Base-by-base conservation (phyloP, 2,113 vertebrate species). In the Oreochromis spilurus region DNA sequence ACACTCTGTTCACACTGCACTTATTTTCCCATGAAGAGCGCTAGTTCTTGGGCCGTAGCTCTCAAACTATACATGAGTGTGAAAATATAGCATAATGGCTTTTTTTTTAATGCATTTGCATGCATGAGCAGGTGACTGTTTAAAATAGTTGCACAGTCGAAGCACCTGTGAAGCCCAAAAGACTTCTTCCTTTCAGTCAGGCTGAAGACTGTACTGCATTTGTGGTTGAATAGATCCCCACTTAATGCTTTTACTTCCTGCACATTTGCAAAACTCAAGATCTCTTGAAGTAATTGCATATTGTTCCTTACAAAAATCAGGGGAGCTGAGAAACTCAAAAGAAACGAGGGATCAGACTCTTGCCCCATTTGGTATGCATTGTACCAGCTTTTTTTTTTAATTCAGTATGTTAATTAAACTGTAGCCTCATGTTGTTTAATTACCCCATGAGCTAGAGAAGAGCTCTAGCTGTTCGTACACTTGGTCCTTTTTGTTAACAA, bases 181-280 rank as follows among this genome's bases (percentile, higher is more conserved):
- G 10, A 36, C 29, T 29, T 88, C 83, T 26, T 50, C 13, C 29
- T 81, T 21, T 57, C 43, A 48, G 84, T 89, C 50, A 55, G 48
- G 54, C 31, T 82, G 77, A 85, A 87, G 53, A 86, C 38, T 16
- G 53, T 72, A 5, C 11, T n/a, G 54, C 38, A 58, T 82, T 54
- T 55, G 80, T 75, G 31, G 3, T 40, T 86, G 78, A 91, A 72
- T 57, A 43, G 82, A 14, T n/a, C 26, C 31, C 75, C 36, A 45
- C 45, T 83, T 55, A 14, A 67, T 80, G 79, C 12, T 57, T 81
- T 87, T n/a, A 24, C 6, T 81, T 72, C 31, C 40, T 79, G 82
- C 83, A 85, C 88, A 93, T 93, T 94, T 94, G 91, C 87, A 90
- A 94, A 95, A 83, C 72, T 4, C 21, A 93, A 78, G 90, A 81